Conservation (phyloP, 2,888 invertebrate genomes). For the Pteria penguin region DNA sequence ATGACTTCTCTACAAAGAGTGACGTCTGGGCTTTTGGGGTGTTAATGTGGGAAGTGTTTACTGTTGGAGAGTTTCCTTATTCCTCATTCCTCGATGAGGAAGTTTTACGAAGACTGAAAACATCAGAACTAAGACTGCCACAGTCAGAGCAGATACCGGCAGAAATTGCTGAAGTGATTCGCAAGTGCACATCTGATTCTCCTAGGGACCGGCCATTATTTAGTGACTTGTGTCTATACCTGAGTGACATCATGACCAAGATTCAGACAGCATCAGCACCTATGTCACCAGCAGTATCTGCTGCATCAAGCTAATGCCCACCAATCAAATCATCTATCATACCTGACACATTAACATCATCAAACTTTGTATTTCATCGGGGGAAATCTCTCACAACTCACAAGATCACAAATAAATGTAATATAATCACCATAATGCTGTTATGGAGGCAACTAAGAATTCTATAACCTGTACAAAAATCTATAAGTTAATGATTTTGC, state of each 20-base stretch:
- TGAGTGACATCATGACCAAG: constrained; percentile 74
- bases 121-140: constrained; percentile 64
- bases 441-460: no score
- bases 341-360: no score
- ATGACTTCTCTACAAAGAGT: constrained; percentile 94
- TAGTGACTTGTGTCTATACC: constrained; percentile 74
- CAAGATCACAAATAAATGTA: no score
- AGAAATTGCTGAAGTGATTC: constrained; percentile 71
- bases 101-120: constrained; percentile 80
- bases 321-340: no score
- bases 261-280: constrained; percentile 35
- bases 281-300: not conserved
- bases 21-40: constrained; percentile 95
- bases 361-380: no score
- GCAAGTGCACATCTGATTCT: constrained; percentile 76
- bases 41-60: constrained; percentile 93
- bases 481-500: no score
- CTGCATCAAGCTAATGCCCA: not conserved
- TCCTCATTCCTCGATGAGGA: constrained; percentile 88
- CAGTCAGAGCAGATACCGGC: constrained; percentile 72
- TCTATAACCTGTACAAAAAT: no score
- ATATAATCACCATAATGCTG: no score
- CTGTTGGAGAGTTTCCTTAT: constrained; percentile 89
- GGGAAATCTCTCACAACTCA: no score
- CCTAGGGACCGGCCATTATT: constrained; percentile 80